These are phyloP conservation scores for Heliconius nattereri DNA, from an alignment of 1,140 invertebrate genomes.

Conservation along the genomic window DNA sequence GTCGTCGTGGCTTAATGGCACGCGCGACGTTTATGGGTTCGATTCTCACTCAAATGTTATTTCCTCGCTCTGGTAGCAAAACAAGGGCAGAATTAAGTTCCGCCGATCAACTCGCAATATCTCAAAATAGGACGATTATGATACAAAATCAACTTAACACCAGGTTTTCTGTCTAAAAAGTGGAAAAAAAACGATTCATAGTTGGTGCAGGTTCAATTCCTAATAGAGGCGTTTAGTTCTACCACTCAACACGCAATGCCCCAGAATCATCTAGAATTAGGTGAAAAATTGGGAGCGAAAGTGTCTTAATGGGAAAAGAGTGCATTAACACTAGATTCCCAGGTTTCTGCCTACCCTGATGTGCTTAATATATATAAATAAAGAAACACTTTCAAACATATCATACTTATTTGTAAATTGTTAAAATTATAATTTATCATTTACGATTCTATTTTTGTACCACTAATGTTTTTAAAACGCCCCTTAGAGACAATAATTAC, in stretches of 20 bases:
- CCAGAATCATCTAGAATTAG: too few relatives aligned
- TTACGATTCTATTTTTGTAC: conserved; percentile 5
- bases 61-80: not conserved
- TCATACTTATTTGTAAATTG: not conserved
- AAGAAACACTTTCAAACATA: not conserved
- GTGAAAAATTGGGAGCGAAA: too few relatives aligned
- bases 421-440: not conserved
- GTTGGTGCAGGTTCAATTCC: not conserved
- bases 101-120: too few relatives aligned
- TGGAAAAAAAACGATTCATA: not conserved
- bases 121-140: too few relatives aligned
- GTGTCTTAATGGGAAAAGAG: too few relatives aligned
- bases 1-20: too few relatives aligned
- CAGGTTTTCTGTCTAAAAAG: too few relatives aligned
- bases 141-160: too few relatives aligned
- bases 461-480: not conserved
- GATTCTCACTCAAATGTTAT: not conserved
- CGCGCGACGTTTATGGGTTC: not conserved
- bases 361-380: not conserved
- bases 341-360: too few relatives aligned
- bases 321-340: too few relatives aligned
- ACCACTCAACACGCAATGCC: too few relatives aligned
- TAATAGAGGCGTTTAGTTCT: not conserved
- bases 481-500: not conserved
- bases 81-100: too few relatives aligned